Conservation (phyloP, 2,888 invertebrate genomes). For the Beris morrisii region DNA sequence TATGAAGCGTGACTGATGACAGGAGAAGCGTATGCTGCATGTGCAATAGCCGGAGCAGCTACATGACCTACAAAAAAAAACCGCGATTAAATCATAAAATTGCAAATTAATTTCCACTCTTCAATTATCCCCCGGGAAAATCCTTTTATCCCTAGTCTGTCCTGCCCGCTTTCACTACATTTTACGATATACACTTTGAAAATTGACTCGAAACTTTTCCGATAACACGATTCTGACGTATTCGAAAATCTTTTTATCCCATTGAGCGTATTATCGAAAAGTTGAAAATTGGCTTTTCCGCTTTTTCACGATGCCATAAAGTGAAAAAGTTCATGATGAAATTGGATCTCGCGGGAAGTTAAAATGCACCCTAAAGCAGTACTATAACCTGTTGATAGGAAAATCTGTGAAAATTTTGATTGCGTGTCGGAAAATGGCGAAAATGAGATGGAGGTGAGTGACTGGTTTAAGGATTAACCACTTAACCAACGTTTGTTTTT, state of each 20-base stretch:
- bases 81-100: constrained; percentile 37
- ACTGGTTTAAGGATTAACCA: not conserved
- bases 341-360: constrained; percentile 10
- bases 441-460: not conserved
- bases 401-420: no score
- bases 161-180: no score
- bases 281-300: no score
- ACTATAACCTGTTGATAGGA: constrained; percentile 31
- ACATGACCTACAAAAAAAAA: constrained; percentile 46
- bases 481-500: not conserved
- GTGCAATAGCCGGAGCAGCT: constrained; percentile 44
- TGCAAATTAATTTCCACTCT: constrained; percentile 35
- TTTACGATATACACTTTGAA: no score
- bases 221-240: no score
- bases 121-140: not conserved
- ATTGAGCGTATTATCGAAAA: no score
- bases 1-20: constrained; percentile 21
- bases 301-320: no score
- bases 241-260: no score
- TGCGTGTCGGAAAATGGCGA: no score
- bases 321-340: not conserved
- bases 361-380: constrained; percentile 19
- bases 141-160: no score
- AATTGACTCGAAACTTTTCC: no score
- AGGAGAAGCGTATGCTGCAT: constrained; percentile 38